Evolutionary conservation across 2,797 vertebrate genomes (phyloP), one percentile per base, ranked within the genome.

Genomic region (Catamblyrhynchus diadema): DNA sequence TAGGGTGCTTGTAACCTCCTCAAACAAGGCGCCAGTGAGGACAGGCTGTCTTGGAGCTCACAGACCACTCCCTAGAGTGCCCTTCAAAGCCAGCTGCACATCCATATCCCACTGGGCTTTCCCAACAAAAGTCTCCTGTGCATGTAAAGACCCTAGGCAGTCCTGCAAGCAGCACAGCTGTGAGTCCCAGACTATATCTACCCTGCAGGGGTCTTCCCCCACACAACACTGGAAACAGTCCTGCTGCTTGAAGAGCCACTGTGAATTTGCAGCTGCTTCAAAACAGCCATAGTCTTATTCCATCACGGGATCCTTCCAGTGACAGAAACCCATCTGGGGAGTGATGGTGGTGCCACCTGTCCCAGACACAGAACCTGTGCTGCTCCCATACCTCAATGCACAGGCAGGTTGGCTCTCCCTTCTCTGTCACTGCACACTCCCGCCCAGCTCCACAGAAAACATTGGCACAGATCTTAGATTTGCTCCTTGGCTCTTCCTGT

Each of bases 381-480:
- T 57, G 47, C 23, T 14, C 45, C 59, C 97, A 54, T 97, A 99
- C 99, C 98, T 99, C 99, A 86, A 99, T 99, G 86, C 99, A 99
- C 86, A 99, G 98, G 93, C 99, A 99, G 95, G 98, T 99, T 72
- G 99, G 99, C 56, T 99, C 99, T 71, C 98, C 99, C 95, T 99
- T 99, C 98, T 99, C 99, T 0, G 97, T 99, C 81, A 99, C 98
- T 1, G 99, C 98, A 74, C 99, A 99, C 93, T 99, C 99, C 79
- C 99, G 98, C 44, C 99, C 99, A 1, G 99, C 99, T 72, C 99
- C 99, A 5, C 99, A 99, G 97, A 99, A 99, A 86, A 99, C 99
- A 74, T 99, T 99, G 97, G 99, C 99, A 62, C 99, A 99, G 93
- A 99, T 99, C 98, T 99, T 99, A 91, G 99, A 99, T 95, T 99